These are phyloP conservation scores for Dromiciops gliroides DNA, from an alignment of 2,113 vertebrate genomes.

Conservation along the genomic window DNA sequence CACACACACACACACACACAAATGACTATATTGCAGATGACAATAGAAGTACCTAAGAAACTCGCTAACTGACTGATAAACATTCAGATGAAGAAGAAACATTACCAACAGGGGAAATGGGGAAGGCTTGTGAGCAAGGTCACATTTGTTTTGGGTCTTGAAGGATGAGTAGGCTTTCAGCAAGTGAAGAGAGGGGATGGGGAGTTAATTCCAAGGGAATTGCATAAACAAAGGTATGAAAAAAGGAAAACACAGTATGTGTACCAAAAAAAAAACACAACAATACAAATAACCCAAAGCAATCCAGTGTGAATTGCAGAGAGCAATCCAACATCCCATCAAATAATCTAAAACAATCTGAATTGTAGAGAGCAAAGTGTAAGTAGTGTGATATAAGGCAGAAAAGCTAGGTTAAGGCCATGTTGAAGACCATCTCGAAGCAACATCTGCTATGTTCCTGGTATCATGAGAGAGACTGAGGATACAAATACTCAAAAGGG, in stretches of 20 bases:
- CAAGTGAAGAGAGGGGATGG: not conserved
- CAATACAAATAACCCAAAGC: no score
- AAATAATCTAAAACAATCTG: no score
- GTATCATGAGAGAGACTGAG: not conserved
- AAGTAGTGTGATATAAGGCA: not conserved
- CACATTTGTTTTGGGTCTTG: not conserved
- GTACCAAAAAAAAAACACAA: not conserved
- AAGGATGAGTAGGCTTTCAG: not conserved
- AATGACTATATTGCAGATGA: not conserved
- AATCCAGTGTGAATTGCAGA: no score
- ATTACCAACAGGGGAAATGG: not conserved
- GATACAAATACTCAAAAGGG: not conserved
- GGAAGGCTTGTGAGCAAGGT: not conserved
- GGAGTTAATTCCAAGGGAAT: not conserved
- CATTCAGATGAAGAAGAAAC: not conserved
- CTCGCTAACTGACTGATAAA: not conserved
- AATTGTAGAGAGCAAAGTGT: not conserved
- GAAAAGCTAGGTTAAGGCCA: not conserved
- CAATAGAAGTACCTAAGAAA: not conserved
- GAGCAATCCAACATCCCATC: no score
- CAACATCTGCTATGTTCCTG: not conserved
- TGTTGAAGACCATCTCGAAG: not conserved
- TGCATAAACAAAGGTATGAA: not conserved
- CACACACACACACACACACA: no score
- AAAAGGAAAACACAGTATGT: not conserved